Conservation (phyloP, 2,797 vertebrate species). For the Hyperoplus lanceolatus region DNA sequence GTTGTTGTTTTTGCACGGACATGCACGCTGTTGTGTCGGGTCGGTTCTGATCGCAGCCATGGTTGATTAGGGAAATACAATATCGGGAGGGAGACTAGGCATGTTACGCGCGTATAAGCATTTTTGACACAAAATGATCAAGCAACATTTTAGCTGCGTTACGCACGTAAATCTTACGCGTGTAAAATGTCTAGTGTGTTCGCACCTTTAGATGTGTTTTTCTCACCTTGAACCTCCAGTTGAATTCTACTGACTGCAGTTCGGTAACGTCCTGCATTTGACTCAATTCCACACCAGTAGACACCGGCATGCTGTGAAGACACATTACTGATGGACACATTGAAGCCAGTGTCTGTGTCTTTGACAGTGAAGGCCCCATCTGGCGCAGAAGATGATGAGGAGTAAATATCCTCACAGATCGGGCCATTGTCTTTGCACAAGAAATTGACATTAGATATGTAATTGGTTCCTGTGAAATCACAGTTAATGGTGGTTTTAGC, state of each 20-base stretch:
- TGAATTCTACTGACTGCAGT: background rate
- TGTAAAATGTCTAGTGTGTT: no score
- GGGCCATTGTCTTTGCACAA: background rate
- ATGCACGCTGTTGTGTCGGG: no score
- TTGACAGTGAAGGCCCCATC: background rate
- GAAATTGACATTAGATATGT: background rate
- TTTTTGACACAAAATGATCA: no score
- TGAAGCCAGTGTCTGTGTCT: background rate
- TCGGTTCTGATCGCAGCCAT: no score
- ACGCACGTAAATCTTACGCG: no score
- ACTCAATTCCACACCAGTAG: slow-evolving; percentile 48
- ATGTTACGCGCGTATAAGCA: no score
- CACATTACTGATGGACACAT: background rate
- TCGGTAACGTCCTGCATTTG: accelerated
- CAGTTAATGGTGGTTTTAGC: slow-evolving; percentile 36
- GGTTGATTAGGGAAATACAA: no score
- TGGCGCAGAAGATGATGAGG: background rate
- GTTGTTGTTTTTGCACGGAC: no score
- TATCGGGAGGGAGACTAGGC: no score
- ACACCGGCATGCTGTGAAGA: slow-evolving; percentile 2
- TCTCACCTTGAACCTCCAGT: background rate
- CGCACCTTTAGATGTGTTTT: background rate
- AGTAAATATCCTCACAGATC: background rate
- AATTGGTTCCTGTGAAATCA: accelerated
- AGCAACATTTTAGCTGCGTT: no score